Percentiles rank a stretch among this genome's conserved stretches.
These are phyloP conservation scores for Aphelinus atriplicis DNA, from an alignment of 1,140 invertebrate species.

Conservation along the genomic window DNA sequence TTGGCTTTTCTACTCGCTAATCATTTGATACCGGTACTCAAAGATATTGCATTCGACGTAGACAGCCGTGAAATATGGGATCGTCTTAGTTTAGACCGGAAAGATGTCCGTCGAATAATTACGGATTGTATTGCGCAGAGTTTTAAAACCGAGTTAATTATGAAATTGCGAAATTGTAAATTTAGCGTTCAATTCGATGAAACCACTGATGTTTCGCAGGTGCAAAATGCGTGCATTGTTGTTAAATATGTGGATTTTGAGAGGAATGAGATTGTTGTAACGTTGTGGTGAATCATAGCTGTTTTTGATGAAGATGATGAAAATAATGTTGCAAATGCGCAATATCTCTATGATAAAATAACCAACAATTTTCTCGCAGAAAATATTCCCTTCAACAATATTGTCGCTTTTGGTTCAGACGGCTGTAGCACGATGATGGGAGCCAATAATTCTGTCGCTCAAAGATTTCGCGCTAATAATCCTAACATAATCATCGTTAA, in stretches of 20 bases:
- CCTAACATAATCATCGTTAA: conserved; percentile 53
- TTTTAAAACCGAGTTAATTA: not conserved
- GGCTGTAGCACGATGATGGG: conserved; percentile 58
- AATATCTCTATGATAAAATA: not conserved
- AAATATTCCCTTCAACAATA: conserved; percentile 45
- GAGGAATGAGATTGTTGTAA: not conserved
- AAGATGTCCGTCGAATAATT: not conserved
- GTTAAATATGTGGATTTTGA: not conserved
- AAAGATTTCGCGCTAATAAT: conserved; percentile 41
- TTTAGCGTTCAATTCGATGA: conserved; percentile 33
- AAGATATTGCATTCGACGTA: not conserved
- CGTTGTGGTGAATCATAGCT: not conserved
- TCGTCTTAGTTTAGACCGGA: not conserved
- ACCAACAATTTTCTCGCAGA: not conserved
- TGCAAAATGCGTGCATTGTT: conserved; percentile 37
- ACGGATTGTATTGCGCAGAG: not conserved
- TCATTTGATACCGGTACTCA: conserved; percentile 21
- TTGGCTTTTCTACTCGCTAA: conserved; percentile 15
- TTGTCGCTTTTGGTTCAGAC: conserved; percentile 56
- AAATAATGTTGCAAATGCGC: not conserved
- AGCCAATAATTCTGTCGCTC: conserved; percentile 50
- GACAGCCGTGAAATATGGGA: conserved; percentile 1
- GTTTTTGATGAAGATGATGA: not conserved
- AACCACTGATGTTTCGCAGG: conserved; percentile 22
- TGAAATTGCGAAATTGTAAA: not conserved